Conservation (phyloP, 2,888 invertebrate genomes). For the Muschampia staudingeri region DNA sequence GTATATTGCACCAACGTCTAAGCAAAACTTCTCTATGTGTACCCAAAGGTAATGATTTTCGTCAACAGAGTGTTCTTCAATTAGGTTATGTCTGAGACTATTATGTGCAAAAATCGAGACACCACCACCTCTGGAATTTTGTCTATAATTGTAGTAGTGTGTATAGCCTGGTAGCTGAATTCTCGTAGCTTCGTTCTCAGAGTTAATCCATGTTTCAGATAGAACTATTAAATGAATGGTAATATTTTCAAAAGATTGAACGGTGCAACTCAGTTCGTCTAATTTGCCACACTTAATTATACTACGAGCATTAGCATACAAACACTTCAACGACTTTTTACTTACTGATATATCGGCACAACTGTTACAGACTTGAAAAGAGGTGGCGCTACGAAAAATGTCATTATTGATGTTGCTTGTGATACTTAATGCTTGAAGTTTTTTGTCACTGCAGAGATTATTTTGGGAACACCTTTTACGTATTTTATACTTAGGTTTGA, state of each 20-base stretch:
- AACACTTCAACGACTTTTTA: not conserved
- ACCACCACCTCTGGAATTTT: not conserved
- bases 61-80: not conserved
- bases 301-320: not conserved
- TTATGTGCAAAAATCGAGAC: not conserved
- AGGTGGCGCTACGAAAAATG: too few species aligned
- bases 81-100: not conserved
- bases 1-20: not conserved
- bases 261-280: not conserved
- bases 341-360: not conserved
- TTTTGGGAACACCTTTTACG: not conserved
- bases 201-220: not conserved
- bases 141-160: not conserved
- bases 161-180: not conserved
- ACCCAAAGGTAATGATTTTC: not conserved
- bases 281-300: not conserved
- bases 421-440: not conserved
- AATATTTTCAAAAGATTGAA: not conserved
- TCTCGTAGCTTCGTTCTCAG: not conserved
- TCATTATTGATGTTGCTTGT: not conserved
- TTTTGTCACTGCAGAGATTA: not conserved
- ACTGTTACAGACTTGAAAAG: not conserved
- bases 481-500: not conserved
- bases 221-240: not conserved
- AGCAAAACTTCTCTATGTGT: not conserved